A percentile compares a stretch with the other conserved stretches of the same genome.
These are phyloP conservation scores for Brienomyrus brachyistius DNA, from an alignment of 2,113 vertebrate species.

Conservation along the genomic window DNA sequence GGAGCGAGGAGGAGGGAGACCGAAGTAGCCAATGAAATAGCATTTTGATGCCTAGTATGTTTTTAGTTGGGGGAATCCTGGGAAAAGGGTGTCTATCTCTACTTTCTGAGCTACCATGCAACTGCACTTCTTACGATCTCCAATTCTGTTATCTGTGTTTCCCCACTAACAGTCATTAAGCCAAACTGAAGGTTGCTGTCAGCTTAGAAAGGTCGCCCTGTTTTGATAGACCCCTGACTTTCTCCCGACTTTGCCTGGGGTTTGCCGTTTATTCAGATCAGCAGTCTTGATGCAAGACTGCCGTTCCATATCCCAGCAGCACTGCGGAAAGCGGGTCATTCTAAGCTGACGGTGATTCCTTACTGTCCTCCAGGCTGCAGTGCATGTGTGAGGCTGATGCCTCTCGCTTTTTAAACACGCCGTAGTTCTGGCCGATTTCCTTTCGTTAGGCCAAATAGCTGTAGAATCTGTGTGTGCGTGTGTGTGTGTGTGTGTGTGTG, in stretches of 20 bases:
- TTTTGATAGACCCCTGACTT: neutral
- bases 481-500: constrained; percentile 16
- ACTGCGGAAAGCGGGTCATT: neutral
- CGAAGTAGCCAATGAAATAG: neutral
- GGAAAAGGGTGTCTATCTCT: neutral
- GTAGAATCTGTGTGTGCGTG: neutral
- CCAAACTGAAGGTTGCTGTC: neutral
- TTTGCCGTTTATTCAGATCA: neutral
- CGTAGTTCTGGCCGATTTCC: constrained; percentile 27
- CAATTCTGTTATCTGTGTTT: neutral
- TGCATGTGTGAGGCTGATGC: neutral
- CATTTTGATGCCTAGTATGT: neutral
- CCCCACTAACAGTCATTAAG: neutral
- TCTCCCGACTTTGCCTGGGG: neutral
- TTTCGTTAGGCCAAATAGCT: constrained; percentile 26
- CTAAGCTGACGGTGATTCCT: neutral
- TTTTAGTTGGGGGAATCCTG: neutral
- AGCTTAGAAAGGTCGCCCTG: neutral
- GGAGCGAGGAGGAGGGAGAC: neutral
- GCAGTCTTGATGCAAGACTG: neutral
- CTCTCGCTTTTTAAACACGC: neutral
- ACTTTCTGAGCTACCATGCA: neutral
- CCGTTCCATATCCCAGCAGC: neutral
- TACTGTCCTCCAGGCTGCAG: neutral
- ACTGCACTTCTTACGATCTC: neutral